Conservation (phyloP, 2,797 vertebrate species). For the Siniperca obscura region DNA sequence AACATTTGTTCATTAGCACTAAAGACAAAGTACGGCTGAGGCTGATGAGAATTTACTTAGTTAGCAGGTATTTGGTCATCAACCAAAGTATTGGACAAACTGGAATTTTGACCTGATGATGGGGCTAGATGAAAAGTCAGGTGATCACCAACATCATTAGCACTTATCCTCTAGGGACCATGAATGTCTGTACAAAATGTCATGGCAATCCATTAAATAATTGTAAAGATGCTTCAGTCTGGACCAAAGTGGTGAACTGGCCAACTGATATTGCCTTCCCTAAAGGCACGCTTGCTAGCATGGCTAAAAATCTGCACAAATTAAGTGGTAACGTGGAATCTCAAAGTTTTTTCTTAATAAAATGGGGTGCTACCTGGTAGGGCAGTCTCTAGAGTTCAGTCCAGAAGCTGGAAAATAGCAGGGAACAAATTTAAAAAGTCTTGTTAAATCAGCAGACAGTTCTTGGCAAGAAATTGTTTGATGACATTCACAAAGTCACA, state of each 20-base stretch:
- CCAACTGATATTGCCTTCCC: not conserved
- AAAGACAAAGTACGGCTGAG: not conserved
- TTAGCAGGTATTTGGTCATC: not conserved
- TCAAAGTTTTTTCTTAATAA: not conserved
- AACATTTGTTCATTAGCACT: not conserved
- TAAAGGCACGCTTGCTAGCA: not conserved
- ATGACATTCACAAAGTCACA: constrained; percentile 41
- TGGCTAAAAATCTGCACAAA: not conserved
- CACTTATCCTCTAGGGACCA: no score
- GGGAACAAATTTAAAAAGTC: not conserved
- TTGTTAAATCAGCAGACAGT: constrained; percentile 18
- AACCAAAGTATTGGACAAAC: not conserved
- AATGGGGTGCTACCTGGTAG: not conserved
- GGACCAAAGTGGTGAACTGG: not conserved
- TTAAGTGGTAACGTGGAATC: not conserved
- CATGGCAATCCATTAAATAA: not conserved
- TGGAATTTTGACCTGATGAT: not conserved
- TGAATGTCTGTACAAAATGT: not conserved
- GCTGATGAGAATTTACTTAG: not conserved
- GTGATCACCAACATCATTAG: not conserved
- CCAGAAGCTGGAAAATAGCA: constrained; percentile 16
- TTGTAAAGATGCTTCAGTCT: not conserved
- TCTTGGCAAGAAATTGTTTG: constrained; percentile 15
- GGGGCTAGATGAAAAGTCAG: not conserved
- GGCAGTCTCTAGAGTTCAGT: not conserved